These are phyloP conservation scores for Drosophila engyochracea DNA, from an alignment of 2,888 invertebrate genomes.

Conservation along the genomic window DNA sequence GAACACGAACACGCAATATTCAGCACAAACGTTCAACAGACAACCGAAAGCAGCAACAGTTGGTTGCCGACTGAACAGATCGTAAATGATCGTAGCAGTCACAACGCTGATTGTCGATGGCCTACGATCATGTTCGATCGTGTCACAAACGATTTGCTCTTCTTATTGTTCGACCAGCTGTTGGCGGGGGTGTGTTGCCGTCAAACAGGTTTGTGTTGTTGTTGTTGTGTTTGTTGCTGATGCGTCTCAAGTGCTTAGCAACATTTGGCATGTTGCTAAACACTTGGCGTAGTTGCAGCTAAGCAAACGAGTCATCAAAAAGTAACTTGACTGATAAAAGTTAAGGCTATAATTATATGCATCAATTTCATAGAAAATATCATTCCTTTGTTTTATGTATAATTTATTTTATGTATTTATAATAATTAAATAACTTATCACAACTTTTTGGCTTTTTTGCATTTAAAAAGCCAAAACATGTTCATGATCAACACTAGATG, in stretches of 20 bases:
- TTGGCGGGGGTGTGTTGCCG: constrained; percentile 56
- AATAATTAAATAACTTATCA: background rate
- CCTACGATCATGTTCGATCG: constrained; percentile 44
- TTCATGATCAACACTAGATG: constrained; percentile 16
- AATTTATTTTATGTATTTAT: background rate
- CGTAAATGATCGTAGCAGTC: constrained; percentile 46
- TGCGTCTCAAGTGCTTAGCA: background rate
- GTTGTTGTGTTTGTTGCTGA: constrained; percentile 21
- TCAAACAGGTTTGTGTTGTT: constrained; percentile 60
- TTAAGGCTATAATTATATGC: background rate
- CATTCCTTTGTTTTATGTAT: accelerated
- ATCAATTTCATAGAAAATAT: background rate
- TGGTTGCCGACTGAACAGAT: constrained; percentile 73
- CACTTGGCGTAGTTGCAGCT: background rate
- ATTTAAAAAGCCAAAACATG: constrained; percentile 8
- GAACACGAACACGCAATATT: background rate
- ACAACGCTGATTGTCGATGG: constrained; percentile 48
- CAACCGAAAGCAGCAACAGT: constrained; percentile 69
- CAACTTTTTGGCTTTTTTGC: background rate
- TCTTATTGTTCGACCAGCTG: constrained; percentile 46
- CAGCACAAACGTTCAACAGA: background rate
- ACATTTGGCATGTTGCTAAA: constrained; percentile 4
- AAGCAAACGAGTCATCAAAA: background rate
- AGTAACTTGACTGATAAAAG: background rate
- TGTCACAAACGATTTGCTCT: constrained; percentile 31